phyloP scores from a whole-genome alignment of 2,888 invertebrate species.

The Ceramica pisi region DNA sequence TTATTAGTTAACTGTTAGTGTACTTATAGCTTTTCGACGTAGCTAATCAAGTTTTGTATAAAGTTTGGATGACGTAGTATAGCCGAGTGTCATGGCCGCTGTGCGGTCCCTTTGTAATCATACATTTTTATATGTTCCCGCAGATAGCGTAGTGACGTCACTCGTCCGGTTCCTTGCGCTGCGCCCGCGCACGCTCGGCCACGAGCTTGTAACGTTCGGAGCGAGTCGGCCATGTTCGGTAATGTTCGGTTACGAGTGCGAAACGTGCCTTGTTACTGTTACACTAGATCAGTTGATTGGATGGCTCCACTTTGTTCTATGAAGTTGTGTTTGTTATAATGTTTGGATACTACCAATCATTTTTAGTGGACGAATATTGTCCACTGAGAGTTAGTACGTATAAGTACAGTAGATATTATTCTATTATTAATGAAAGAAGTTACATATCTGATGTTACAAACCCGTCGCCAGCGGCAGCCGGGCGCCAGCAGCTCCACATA shows the following conservation, averaged over 20 bases:
- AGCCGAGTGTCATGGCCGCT: slow-evolving; percentile 67
- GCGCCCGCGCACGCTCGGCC: slow-evolving; percentile 26
- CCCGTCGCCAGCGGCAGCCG: slow-evolving; percentile 36
- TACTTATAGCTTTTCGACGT: slow-evolving; percentile 83
- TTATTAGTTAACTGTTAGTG: slow-evolving; percentile 85
- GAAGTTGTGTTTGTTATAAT: slow-evolving; percentile 28
- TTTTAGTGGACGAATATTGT: slow-evolving; percentile 37
- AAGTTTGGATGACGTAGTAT: slow-evolving; percentile 70
- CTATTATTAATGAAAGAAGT: slow-evolving; percentile 35
- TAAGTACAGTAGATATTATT: slow-evolving; percentile 48
- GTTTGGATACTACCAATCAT: slow-evolving; percentile 12
- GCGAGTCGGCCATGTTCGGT: slow-evolving; percentile 24
- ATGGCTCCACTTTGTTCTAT: slow-evolving; percentile 30
- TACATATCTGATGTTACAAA: slow-evolving; percentile 57
- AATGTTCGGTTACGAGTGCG: slow-evolving; percentile 41
- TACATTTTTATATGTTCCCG: slow-evolving; percentile 58
- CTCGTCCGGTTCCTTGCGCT: slow-evolving; percentile 64
- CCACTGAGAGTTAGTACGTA: slow-evolving; percentile 40
- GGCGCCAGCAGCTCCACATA: slow-evolving; percentile 30
- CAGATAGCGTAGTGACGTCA: slow-evolving; percentile 63
- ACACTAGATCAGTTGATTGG: slow-evolving; percentile 37
- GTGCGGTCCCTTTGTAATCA: slow-evolving; percentile 65
- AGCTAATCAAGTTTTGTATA: slow-evolving; percentile 79
- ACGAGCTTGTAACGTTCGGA: slow-evolving; percentile 47
- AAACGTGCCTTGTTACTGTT: slow-evolving; percentile 54